Evolutionary conservation across 2,113 vertebrate species (phyloP).

Genomic region (Takifugu flavidus): DNA sequence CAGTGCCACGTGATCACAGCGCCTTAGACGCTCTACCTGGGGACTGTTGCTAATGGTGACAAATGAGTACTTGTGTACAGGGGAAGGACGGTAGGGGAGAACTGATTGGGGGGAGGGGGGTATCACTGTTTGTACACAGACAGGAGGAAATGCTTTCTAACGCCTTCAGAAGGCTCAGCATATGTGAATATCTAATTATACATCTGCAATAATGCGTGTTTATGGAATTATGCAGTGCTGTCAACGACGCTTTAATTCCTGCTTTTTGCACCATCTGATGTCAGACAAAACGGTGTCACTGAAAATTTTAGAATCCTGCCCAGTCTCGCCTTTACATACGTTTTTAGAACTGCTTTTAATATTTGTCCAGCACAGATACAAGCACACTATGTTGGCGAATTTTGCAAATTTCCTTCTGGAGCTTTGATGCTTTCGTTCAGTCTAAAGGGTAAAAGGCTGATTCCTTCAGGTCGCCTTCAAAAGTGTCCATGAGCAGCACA

Average conservation of each 20-base stretch:
- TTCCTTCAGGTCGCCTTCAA: neutral
- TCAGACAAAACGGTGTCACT: no score
- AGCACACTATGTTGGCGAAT: neutral
- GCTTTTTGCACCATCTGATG: no score
- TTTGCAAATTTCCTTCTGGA: constrained; percentile 4
- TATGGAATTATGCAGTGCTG: no score
- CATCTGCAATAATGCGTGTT: no score
- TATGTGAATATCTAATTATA: no score
- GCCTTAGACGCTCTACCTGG: constrained; percentile 50
- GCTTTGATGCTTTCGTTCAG: constrained; percentile 24
- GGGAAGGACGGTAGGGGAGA: constrained; percentile 24
- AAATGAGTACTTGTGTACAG: constrained; percentile 51
- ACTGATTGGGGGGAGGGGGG: constrained; percentile 11
- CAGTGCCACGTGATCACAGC: constrained; percentile 48
- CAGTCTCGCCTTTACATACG: no score
- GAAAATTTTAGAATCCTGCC: no score
- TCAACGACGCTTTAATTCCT: no score
- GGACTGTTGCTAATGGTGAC: constrained; percentile 74
- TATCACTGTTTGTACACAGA: constrained; percentile 24
- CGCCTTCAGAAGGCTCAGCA: no score
- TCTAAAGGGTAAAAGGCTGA: constrained; percentile 16
- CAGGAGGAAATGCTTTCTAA: neutral
- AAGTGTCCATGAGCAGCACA: constrained; percentile 37
- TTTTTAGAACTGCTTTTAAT: neutral
- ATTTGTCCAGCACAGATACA: neutral